phyloP scores from a whole-genome alignment of 1,140 invertebrate species.

The Psix sp. region DNA sequence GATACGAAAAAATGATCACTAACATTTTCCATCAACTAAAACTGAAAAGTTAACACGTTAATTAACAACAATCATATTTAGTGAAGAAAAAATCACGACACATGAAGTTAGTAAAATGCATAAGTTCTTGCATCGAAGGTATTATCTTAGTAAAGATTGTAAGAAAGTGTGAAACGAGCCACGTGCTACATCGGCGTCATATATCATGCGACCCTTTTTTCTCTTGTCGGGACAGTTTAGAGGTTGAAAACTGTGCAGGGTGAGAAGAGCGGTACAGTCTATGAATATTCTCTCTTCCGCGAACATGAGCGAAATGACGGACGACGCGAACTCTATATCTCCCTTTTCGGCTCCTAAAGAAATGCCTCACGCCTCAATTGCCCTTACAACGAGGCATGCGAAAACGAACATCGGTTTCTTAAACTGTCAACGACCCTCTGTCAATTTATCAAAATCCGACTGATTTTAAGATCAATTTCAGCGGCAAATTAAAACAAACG shows the following conservation, averaged over 20 bases:
- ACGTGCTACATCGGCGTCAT: constrained; percentile 68
- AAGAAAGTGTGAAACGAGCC: constrained; percentile 71
- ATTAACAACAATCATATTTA: too few species aligned
- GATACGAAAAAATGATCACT: too few species aligned
- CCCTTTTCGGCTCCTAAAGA: constrained; percentile 58
- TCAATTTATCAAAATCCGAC: constrained; percentile 72
- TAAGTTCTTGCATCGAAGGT: constrained; percentile 26
- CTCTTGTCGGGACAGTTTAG: constrained; percentile 45
- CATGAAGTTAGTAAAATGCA: constrained; percentile 30
- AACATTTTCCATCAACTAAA: too few species aligned
- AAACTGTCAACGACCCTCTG: constrained; percentile 64
- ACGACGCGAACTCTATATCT: constrained; percentile 64
- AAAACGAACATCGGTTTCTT: constrained; percentile 73
- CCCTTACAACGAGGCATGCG: constrained; percentile 63
- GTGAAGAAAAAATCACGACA: constrained; percentile 27
- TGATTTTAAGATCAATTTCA: constrained; percentile 52
- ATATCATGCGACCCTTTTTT: constrained; percentile 69
- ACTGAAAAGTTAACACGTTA: too few species aligned
- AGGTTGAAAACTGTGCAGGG: constrained; percentile 23
- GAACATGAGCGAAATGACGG: constrained; percentile 71
- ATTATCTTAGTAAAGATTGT: constrained; percentile 60
- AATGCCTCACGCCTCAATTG: constrained; percentile 65
- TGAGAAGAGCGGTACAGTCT: constrained; percentile 60
- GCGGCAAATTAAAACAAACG: constrained; percentile 18
- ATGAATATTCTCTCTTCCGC: constrained; percentile 72